These are phyloP conservation scores for Sardina pilchardus DNA, from an alignment of 2,113 vertebrate species.

Conservation along the genomic window DNA sequence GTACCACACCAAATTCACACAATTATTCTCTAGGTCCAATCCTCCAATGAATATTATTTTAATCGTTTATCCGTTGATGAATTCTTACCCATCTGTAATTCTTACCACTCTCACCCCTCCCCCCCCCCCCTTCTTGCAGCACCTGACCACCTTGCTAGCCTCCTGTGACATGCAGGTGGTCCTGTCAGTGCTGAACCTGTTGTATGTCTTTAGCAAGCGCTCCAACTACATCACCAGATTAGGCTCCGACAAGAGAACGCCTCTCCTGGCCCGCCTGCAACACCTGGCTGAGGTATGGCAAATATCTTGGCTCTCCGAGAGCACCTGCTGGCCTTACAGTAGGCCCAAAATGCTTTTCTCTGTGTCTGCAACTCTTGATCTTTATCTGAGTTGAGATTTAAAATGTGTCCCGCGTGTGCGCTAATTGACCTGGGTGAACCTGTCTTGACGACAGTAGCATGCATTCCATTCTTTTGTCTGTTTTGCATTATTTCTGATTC, in stretches of 20 bases:
- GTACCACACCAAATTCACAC: conserved; percentile 59
- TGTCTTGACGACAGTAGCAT: background rate
- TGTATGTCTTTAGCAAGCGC: conserved; percentile 97
- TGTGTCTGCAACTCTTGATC: background rate
- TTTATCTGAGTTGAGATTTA: background rate
- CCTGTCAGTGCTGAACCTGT: conserved; percentile 93
- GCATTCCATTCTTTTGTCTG: background rate
- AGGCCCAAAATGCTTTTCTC: background rate
- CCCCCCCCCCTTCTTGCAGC: conserved; percentile 65
- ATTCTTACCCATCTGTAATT: background rate
- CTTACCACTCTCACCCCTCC: background rate
- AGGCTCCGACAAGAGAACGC: conserved; percentile 91
- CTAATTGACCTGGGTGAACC: conserved; percentile 19
- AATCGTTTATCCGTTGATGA: background rate
- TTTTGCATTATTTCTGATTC: background rate
- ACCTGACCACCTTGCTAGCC: conserved; percentile 91
- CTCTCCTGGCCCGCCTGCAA: conserved; percentile 88
- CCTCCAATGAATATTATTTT: background rate
- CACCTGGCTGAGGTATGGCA: conserved; percentile 89
- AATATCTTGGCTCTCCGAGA: background rate
- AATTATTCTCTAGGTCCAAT: background rate
- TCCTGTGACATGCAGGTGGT: conserved; percentile 99
- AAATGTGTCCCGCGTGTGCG: conserved; percentile 37
- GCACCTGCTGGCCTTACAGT: background rate
- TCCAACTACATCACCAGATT: conserved; percentile 96